These are phyloP conservation scores for Mustelus asterias DNA, from an alignment of 2,113 vertebrate genomes.

Conservation along the genomic window DNA sequence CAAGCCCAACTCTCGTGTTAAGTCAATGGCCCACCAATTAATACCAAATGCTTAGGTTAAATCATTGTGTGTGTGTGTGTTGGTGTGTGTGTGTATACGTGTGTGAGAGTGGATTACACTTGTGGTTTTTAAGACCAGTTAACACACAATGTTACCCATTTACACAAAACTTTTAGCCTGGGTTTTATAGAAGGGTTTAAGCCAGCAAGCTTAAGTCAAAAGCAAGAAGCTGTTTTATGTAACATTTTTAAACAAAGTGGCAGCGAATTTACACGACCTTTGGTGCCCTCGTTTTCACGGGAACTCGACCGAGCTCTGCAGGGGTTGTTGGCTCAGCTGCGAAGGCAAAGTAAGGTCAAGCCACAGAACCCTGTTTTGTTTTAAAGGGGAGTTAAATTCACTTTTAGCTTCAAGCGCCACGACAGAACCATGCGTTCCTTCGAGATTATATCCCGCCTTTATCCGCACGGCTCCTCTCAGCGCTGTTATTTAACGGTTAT, in stretches of 20 bases:
- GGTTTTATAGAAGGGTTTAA: conserved; percentile 24
- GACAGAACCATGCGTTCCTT: background rate
- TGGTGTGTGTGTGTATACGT: too few relatives aligned
- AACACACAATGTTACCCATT: background rate
- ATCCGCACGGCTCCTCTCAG: background rate
- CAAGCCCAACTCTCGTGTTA: background rate
- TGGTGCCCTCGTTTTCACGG: too few relatives aligned
- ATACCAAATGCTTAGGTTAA: background rate
- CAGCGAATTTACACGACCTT: background rate
- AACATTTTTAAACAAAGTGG: background rate
- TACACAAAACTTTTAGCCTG: conserved; percentile 21
- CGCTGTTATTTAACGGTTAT: background rate
- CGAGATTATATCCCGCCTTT: background rate
- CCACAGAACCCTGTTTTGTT: background rate
- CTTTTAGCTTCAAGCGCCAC: background rate
- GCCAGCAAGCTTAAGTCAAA: background rate
- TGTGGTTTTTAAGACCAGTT: background rate
- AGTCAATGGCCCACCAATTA: background rate
- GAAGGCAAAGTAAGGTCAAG: background rate
- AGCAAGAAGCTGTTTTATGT: background rate
- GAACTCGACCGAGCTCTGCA: too few relatives aligned
- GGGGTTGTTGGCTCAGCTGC: too few relatives aligned
- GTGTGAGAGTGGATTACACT: background rate
- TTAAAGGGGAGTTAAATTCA: background rate
- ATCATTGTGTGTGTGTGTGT: background rate